Percentiles rank a stretch among this genome's conserved stretches.
Conservation (phyloP, 2,797 vertebrate species). For the Paramormyrops hopkinsi region DNA sequence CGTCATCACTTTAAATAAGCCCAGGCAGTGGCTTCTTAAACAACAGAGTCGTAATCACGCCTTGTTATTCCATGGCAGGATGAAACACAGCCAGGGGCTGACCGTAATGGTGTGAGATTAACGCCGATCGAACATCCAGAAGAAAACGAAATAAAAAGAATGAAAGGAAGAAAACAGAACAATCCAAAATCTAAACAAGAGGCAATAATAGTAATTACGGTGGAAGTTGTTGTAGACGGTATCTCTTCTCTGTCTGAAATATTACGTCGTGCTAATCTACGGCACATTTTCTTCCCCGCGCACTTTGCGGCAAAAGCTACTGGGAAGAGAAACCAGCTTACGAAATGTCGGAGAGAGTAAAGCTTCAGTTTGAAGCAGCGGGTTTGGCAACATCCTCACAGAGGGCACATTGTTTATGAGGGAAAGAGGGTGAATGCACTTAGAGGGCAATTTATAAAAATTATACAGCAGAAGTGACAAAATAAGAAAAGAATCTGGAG, state of each 20-base stretch:
- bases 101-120: not conserved
- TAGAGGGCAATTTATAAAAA: not conserved
- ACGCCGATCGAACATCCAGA: not conserved
- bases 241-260: not conserved
- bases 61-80: not conserved
- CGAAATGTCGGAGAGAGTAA: not conserved
- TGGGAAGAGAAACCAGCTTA: not conserved
- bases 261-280: not conserved
- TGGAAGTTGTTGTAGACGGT: not conserved
- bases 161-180: not conserved
- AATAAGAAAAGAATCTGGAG: not conserved
- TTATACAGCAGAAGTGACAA: not conserved
- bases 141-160: not conserved
- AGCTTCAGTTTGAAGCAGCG: not conserved
- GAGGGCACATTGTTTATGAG: not conserved
- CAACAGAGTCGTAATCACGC: not conserved
- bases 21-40: not conserved
- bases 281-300: not conserved
- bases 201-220: not conserved
- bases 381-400: not conserved
- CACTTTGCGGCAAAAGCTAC: not conserved
- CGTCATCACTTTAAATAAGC: not conserved
- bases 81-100: not conserved
- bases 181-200: not conserved
- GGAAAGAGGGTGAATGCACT: not conserved